Conservation (phyloP, 2,797 vertebrate genomes). For the Capromys pilorides region DNA sequence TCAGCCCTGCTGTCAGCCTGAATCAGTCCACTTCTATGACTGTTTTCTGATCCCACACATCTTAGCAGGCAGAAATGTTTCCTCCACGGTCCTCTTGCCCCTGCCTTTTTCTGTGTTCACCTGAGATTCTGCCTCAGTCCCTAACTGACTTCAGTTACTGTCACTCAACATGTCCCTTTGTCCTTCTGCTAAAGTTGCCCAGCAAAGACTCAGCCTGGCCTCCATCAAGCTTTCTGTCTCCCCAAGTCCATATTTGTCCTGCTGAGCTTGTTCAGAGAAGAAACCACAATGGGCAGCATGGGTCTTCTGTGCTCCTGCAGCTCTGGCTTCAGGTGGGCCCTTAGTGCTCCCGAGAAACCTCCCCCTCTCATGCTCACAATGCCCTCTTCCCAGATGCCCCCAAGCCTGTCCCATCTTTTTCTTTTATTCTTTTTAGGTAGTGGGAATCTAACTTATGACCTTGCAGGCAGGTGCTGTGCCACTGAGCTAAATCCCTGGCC, state of each 20-base stretch:
- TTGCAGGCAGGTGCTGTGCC: too few relatives aligned
- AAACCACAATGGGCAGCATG: neutral
- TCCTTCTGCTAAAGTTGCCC: too few relatives aligned
- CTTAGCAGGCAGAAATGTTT: neutral
- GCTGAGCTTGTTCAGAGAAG: neutral
- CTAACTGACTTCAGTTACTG: neutral
- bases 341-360: neutral
- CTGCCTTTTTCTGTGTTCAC: neutral
- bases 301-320: rapidly evolving
- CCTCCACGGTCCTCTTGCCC: neutral
- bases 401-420: neutral
- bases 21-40: neutral
- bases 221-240: neutral
- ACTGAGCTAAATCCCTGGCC: too few relatives aligned
- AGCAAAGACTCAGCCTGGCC: neutral
- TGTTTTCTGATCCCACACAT: neutral
- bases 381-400: neutral
- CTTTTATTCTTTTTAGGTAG: too few relatives aligned
- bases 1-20: neutral
- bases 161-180: neutral
- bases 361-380: neutral
- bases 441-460: too few relatives aligned
- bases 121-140: neutral
- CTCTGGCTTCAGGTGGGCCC: neutral
- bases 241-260: neutral